A percentile compares a stretch with the other conserved stretches of the same genome.
These are phyloP conservation scores for Camponotus floridanus DNA, from an alignment of 1,140 invertebrate genomes.

Conservation along the genomic window DNA sequence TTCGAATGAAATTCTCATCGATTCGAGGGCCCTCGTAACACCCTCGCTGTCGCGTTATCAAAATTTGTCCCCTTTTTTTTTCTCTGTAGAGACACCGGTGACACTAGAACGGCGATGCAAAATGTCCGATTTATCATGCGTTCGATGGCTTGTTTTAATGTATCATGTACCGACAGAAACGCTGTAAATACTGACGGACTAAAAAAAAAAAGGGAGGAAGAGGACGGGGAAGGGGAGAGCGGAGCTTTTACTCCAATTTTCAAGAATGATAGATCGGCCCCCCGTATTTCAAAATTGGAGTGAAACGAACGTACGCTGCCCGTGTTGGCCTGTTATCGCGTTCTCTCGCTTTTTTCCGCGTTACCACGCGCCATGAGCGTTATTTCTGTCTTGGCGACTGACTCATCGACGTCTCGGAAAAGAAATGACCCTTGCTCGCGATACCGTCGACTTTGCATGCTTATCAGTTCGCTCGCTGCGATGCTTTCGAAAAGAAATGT, in stretches of 20 bases:
- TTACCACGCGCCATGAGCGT: conserved; percentile 22
- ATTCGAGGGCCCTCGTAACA: background rate
- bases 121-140: conserved; percentile 60
- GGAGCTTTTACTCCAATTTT: conserved; percentile 63
- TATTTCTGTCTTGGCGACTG: conserved; percentile 56
- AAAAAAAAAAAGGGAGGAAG: conserved; percentile 1
- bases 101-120: conserved; percentile 35
- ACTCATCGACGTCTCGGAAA: conserved; percentile 47
- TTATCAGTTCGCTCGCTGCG: conserved; percentile 44
- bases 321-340: conserved; percentile 20
- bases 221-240: background rate
- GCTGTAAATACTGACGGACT: conserved; percentile 47
- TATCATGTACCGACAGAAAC: conserved; percentile 48
- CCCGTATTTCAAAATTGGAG: conserved; percentile 60
- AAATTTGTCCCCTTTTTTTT: conserved; percentile 19
- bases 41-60: conserved; percentile 31
- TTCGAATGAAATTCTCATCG: background rate
- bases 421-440: conserved; percentile 59
- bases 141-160: conserved; percentile 63
- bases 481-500: conserved; percentile 35
- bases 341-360: conserved; percentile 5
- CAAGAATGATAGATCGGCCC: conserved; percentile 58
- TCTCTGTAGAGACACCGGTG: background rate
- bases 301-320: conserved; percentile 40
- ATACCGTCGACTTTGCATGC: conserved; percentile 50